Percentiles rank a stretch among this genome's conserved stretches.
phyloP scores from a whole-genome alignment of 2,113 vertebrate genomes.

The Nothocercus julius region DNA sequence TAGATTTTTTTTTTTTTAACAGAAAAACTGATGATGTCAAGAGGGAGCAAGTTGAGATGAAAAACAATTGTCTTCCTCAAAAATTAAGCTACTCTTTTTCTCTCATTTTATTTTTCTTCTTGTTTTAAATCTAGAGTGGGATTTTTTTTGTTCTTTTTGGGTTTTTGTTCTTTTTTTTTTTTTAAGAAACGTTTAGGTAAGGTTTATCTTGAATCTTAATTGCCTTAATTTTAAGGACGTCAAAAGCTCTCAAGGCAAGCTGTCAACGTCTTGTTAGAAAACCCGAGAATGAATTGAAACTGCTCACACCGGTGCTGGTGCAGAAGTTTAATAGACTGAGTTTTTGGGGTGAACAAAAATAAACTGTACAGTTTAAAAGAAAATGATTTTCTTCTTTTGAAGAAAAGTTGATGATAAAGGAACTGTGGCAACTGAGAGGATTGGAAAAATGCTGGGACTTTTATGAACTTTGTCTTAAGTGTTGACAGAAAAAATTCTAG shows the following conservation, averaged over 20 bases:
- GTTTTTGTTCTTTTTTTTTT: conserved; percentile 72
- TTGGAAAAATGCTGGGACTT: conserved; percentile 86
- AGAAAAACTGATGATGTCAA: conserved; percentile 75
- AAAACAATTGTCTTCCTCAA: conserved; percentile 91
- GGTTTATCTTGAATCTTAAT: conserved; percentile 97
- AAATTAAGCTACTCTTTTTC: conserved; percentile 91
- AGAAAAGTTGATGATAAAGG: conserved; percentile 94
- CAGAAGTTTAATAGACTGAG: conserved; percentile 84
- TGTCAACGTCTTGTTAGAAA: conserved; percentile 87
- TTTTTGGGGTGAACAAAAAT: conserved; percentile 85
- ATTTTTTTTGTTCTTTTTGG: conserved; percentile 57
- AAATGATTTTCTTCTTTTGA: conserved; percentile 94
- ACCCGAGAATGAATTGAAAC: conserved; percentile 81
- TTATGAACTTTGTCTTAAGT: conserved; percentile 87
- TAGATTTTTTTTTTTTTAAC: conserved; percentile 72
- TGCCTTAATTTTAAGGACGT: conserved; percentile 99
- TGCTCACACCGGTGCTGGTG: conserved; percentile 83
- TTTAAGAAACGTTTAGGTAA: conserved; percentile 92
- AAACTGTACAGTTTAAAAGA: conserved; percentile 96
- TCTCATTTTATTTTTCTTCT: conserved; percentile 84
- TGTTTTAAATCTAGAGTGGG: conserved; percentile 72
- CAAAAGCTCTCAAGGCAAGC: conserved; percentile 85
- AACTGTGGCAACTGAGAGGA: conserved; percentile 86
- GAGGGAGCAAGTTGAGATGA: conserved; percentile 80
- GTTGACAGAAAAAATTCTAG: conserved; percentile 83